Base-by-base conservation (phyloP, 2,888 invertebrate species). In the Acanthococcus lagerstroemiae region DNA sequence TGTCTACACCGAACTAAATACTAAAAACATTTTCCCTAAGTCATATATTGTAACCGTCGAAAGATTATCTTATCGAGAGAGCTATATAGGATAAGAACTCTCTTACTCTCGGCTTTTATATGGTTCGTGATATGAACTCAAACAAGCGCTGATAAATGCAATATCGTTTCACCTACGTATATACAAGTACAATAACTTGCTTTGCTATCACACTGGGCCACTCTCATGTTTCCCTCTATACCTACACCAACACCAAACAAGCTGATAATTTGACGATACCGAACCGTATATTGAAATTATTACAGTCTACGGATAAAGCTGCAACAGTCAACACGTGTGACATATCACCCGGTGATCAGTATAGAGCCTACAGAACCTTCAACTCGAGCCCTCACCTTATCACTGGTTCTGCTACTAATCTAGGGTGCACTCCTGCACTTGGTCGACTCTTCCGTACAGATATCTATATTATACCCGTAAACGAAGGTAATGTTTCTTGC, bases 31-130 rank as follows among this genome's bases (percentile, higher is more conserved):
- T 58, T 58, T 58, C 45, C 45, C 58, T 58, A 45, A 58, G 58
- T 58, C 58, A 45, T 58, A 58, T 58, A 58, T 58, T 58, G 58
- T 58, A 58, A 58, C 55, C 58, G 58, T 37, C 45, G 45, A 58
- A 58, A 58, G 58, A 58, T 58, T 58, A 58, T 58, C 58, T 58
- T 58, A 58, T 58, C 58, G 58, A 58, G 58, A 58, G 58, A 58
- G 58, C 58, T 58, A 58, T 58, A 58, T 45, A 58, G 58, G 58
- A 58, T 58, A 58, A 58, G 58, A 58, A 58, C 45, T 30, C 56
- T 56, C 56, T 58, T 58, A 58, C 58, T 58, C 58, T 58, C 58
- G 45, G 58, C 44, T 58, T 58, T 58, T 58, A 58, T 58, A 58
- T 45, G 58, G 45, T 58, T 58, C 45, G 58, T 58, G 58, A 58